Base-by-base conservation (phyloP, 1,140 invertebrate species). In the Notospermus geniculatus region DNA sequence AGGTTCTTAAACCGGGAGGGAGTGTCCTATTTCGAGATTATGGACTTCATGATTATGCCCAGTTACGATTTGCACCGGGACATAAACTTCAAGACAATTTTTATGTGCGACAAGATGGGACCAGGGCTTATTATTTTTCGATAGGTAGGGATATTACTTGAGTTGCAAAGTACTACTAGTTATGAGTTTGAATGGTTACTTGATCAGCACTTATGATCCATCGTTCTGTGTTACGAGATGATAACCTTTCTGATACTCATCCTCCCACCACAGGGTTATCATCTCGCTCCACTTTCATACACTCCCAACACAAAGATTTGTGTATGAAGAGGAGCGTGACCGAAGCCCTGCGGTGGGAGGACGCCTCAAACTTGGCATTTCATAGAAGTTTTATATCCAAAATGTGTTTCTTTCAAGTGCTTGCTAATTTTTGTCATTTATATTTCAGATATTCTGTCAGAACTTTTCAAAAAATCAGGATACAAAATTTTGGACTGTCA, bases 11-110 rank as follows among this genome's bases (percentile, higher is more conserved):
- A 59, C 71, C 73, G 19, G 78, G 76, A 54, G 80, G 79, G 0
- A 62, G 64, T 53, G 55, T 83, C 7, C 62, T 83, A 43, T 70
- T 83, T 27, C 54, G 81, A 57, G 81, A 83, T 59, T 83, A 83
- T 73, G 81, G 78, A 17, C 55, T 79, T 4, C 73, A 82, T 67
- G 80, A 83, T 57, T 70, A 80, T 64, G 79, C 80, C 27, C 79
- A 80, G 78, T 57, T 81, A 58, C 69, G 84, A 50, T 98, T 98
- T 78, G 90, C 92, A 66, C 86, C 91, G 2, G 94, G 94, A 0
- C 89, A 92, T 75, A 97, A 98, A 81, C 91, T 98, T 62, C 77
- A 86, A 7, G 79, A 82, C 5, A 71, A 77, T 58, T 79, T 81
- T 57, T 82, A 82, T 68, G 77, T 81, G 2, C 67, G 81, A 54